Conservation (phyloP, 1,140 invertebrate species). For the Watersipora subatra region DNA sequence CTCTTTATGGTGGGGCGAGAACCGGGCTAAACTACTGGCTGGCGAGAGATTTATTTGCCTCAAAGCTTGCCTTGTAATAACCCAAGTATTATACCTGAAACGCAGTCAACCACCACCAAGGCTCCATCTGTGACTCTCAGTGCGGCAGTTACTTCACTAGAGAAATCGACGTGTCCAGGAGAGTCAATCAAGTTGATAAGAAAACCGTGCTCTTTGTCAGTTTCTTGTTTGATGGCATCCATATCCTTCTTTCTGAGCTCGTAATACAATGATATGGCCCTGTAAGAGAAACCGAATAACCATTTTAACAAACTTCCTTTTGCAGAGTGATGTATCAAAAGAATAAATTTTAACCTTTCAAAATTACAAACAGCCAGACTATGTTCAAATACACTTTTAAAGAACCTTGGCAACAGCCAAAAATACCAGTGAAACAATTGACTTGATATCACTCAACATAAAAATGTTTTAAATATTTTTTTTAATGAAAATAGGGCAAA, state of each 20-base stretch:
- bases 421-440: too few relatives aligned
- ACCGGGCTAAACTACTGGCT: too few relatives aligned
- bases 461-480: too few relatives aligned
- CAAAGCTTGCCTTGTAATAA: not conserved
- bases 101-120: conserved; percentile 97
- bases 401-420: too few relatives aligned
- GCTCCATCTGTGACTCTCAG: conserved; percentile 97
- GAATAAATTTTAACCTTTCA: too few relatives aligned
- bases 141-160: conserved; percentile 94
- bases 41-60: too few relatives aligned
- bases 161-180: conserved; percentile 98
- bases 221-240: conserved; percentile 76
- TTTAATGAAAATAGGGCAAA: too few relatives aligned
- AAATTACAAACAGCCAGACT: too few relatives aligned
- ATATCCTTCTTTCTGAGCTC: conserved; percentile 82
- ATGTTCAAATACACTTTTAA: too few relatives aligned
- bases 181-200: conserved; percentile 99
- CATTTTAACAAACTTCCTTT: conserved; percentile 8
- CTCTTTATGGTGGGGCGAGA: too few relatives aligned
- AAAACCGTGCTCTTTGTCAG: conserved; percentile 74
- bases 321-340: too few relatives aligned
- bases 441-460: too few relatives aligned
- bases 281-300: conserved; percentile 35
- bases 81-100: conserved; percentile 61
- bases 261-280: conserved; percentile 97